Evolutionary conservation across 2,888 invertebrate species (phyloP).

Genomic region (Myopa testacea): DNA sequence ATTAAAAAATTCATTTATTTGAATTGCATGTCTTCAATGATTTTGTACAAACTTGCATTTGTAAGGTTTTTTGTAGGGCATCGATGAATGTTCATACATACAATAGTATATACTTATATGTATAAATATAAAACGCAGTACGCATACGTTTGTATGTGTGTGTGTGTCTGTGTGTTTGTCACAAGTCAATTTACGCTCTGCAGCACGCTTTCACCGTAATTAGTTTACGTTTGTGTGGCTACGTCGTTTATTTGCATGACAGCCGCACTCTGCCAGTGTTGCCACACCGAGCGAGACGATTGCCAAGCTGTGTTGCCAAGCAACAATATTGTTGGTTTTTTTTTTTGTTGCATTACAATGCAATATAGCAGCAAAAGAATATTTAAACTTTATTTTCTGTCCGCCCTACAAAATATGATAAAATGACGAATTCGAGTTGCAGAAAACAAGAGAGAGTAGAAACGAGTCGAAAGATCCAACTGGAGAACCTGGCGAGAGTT

Average conservation of each 20-base stretch:
- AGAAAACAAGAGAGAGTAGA: background rate
- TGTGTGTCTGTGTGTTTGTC: constrained; percentile 26
- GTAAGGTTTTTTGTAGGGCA: background rate
- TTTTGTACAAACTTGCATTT: background rate
- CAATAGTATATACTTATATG: background rate
- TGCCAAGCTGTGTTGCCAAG: constrained; percentile 4
- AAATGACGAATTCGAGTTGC: too few relatives aligned
- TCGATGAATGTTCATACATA: background rate
- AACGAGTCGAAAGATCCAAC: too few relatives aligned
- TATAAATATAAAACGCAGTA: background rate
- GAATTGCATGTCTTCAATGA: background rate
- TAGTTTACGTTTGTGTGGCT: constrained; percentile 22
- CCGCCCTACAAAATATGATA: too few relatives aligned
- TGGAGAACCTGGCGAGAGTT: too few relatives aligned
- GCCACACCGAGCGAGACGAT: background rate
- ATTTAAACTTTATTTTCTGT: background rate
- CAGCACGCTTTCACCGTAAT: constrained; percentile 37
- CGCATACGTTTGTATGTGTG: background rate
- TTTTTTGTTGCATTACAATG: too few relatives aligned
- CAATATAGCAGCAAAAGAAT: too few relatives aligned
- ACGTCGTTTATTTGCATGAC: constrained; percentile 27
- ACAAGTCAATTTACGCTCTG: constrained; percentile 35
- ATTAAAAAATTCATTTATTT: background rate
- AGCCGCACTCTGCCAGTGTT: background rate
- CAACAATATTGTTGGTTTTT: too few relatives aligned